Base-by-base conservation (phyloP, 2,888 invertebrate species). In the Patella ulyssiponensis region DNA sequence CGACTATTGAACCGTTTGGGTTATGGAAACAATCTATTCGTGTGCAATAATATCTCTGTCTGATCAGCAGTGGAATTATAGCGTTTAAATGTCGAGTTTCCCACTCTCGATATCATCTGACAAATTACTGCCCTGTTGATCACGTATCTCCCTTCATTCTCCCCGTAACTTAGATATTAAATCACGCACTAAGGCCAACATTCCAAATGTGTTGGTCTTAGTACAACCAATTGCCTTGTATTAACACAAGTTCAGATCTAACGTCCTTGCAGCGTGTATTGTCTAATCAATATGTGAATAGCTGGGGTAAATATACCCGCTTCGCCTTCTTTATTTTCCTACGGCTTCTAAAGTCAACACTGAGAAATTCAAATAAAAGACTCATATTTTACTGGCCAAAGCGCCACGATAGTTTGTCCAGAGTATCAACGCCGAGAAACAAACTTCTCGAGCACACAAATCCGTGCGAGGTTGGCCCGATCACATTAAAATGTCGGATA, bases 301-400 rank as follows among this genome's bases (percentile, higher is more conserved):
- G 80, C 79, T 71, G 75, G 78, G 78, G 83, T 81, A 85, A 86
- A 86, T 83, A 86, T 81, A 83, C 85, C 79, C 80, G 80, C 77
- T 82, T 83, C 81, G 79, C 81, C 77, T 77, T 80, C 80, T 82
- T 82, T 86, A 84, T 86, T 86, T 86, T 86, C 84, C 82, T 83
- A 81, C 75, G 83, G 83, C 83, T 81, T 76, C 82, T 81, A 82
- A 81, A 84, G 86, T 86, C 83, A 85, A 86, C 86, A 85, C 53
- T 64, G 80, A 81, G 83, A 83, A 84, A 84, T 83, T 85, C 85
- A 87, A 87, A 86, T 84, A 87, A 85, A 85, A 84, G 78, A 82
- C 83, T 84, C 82, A 83, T 83, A 85, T 85, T 85, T 85, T 83
- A 86, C 85, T 85, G 84, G 85, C 79, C 82, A 73, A 76, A 79